Base-by-base conservation (phyloP, 1,140 invertebrate genomes). In the Eubasilissa regina region DNA sequence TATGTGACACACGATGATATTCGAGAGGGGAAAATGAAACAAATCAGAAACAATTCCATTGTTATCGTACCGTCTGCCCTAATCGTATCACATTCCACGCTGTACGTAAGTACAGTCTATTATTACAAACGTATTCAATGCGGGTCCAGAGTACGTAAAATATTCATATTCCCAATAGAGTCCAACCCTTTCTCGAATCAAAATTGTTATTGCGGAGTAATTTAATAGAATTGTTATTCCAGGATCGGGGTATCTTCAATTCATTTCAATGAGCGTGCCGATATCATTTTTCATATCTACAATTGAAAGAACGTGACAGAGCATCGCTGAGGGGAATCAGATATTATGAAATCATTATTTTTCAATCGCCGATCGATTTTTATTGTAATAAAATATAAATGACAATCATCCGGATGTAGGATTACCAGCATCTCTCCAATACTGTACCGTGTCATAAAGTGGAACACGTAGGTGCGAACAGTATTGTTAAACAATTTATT, bases 1-100 rank as follows among this genome's bases (percentile, higher is more conserved):
- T 48, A 35, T 35, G 44, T 48, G 47, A 48, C 44, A 48, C 44
- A 12, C 17, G 64, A 13, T 70, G 66, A 51, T 70, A 53, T 70
- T 70, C 25, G 66, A 53, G 66, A 53, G 15, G 13, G 17, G 10
- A 51, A 45, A 25, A 70, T 21, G 35, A 70, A 70, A 48, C 66
- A 53, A 51, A 70, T 70, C 66, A 48, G 19, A 48, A 70, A 53
- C 66, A 70, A 70, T 70, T 25, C 45, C 45, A 70, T 70, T 70
- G 45, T 70, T 19, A 70, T 70, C 66, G 66, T 10, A 25, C 13
- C n/a, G 25, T 35, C 25, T 35, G 25, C 45, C 21, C 47, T 51
- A 25, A 70, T 70, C 66, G 45, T 53, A 70, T 70, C 66, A 70
- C 66, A 70, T 70, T 70, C 47, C 47, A 11, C 15, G 45, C 17